Percentiles rank a stretch among this genome's conserved stretches.
Evolutionary conservation across 1,140 invertebrate species (phyloP).

Genomic region (Manduca sexta): DNA sequence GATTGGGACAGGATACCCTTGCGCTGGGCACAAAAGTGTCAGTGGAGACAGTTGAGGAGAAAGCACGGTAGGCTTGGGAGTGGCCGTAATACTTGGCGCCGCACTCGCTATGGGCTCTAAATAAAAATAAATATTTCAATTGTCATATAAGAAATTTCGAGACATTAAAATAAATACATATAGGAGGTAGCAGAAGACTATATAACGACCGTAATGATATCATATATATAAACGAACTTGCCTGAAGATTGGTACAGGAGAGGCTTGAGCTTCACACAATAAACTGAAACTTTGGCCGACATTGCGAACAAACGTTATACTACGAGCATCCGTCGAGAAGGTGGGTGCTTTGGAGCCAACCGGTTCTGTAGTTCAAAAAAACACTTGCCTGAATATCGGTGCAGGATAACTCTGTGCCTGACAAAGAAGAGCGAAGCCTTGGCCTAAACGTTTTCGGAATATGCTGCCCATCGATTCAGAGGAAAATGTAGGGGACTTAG

Average conservation of each 20-base stretch:
- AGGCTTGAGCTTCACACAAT: constrained; percentile 86
- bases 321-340: constrained; percentile 80
- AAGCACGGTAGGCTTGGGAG: constrained; percentile 58
- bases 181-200: no score
- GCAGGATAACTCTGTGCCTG: constrained; percentile 81
- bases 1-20: constrained; percentile 79
- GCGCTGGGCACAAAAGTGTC: constrained; percentile 78
- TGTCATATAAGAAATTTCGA: no score
- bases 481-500: constrained; percentile 78
- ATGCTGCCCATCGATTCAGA: constrained; percentile 71
- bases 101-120: constrained; percentile 77
- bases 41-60: constrained; percentile 61
- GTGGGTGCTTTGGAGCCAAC: constrained; percentile 79
- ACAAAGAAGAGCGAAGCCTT: constrained; percentile 77
- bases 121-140: constrained; percentile 7
- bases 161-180: no score
- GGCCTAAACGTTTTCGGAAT: constrained; percentile 71
- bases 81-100: constrained; percentile 73
- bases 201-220: no score
- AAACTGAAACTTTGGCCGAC: constrained; percentile 59
- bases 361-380: constrained; percentile 76
- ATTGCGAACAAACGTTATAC: constrained; percentile 74
- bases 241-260: constrained; percentile 82
- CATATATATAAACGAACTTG: constrained; percentile 62
- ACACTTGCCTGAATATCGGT: constrained; percentile 79